Percentiles rank a stretch among this genome's conserved stretches.
phyloP scores from a whole-genome alignment of 2,797 vertebrate genomes.

The Melanogrammus aeglefinus region DNA sequence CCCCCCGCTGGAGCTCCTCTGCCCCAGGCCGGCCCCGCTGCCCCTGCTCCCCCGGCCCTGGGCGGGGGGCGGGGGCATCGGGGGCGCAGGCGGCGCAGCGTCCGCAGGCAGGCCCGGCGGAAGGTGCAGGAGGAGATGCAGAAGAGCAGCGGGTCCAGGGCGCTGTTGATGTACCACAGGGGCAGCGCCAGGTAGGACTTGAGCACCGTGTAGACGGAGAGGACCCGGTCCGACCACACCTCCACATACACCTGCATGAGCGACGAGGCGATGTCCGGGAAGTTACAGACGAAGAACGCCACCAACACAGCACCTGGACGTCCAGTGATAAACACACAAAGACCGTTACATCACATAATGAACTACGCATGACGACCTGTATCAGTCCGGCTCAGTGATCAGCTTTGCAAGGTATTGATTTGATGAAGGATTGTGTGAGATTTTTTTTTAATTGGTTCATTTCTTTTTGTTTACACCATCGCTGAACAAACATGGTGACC shows the following conservation, averaged over 20 bases:
- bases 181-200: conserved; percentile 77
- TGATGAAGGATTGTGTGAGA: neutral
- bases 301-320: conserved; percentile 70
- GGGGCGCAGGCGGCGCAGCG: conserved; percentile 52
- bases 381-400: too few species aligned
- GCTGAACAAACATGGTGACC: neutral
- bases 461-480: neutral
- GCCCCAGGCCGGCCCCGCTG: conserved; percentile 32
- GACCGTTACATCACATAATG: too few species aligned
- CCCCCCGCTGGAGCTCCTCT: conserved; percentile 44
- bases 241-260: conserved; percentile 77
- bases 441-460: neutral
- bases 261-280: conserved; percentile 76
- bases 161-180: conserved; percentile 77
- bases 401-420: neutral
- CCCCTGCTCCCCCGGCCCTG: neutral
- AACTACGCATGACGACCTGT: too few species aligned
- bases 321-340: neutral
- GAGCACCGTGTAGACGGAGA: conserved; percentile 69
- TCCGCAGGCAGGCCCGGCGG: conserved; percentile 72
- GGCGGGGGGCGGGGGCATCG: conserved; percentile 26
- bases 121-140: conserved; percentile 77
- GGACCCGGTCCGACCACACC: conserved; percentile 69
- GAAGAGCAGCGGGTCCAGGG: conserved; percentile 77
- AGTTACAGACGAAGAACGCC: conserved; percentile 77